Evolutionary conservation across 2,888 invertebrate genomes (phyloP), one percentile per base, ranked within the genome.

Genomic region (Hetaerina titia): DNA sequence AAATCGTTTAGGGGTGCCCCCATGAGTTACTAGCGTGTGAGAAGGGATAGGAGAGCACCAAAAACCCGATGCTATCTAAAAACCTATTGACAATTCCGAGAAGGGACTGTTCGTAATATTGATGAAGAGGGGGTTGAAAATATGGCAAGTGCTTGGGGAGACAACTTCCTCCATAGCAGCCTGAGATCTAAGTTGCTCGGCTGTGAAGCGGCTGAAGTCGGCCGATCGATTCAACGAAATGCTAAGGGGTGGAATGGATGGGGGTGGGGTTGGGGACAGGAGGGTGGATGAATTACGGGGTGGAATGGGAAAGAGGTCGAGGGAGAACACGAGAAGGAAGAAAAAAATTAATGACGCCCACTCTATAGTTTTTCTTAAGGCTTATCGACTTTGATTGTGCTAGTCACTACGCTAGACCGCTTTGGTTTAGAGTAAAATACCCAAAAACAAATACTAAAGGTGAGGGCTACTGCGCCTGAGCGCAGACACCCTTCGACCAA

Each of bases 221-320:
- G 45, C 56, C 56, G 92, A 92, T 92, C 92, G 92, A 92, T 92
- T 92, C 92, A 74, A 92, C 92, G 92, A 92, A 92, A 69, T 69
- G 74, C 69, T 92, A 56, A 89, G 69, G 89, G 92, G 74, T 69
- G 92, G 92, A 69, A 92, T 81, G 81, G 81, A 81, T 31, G 81
- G 92, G 69, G 74, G 56, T 69, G 45, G 92, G 56, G 69, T n/a
- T 69, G 92, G 69, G 74, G 69, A 56, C 69, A 64, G 31, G 63
- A 64, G 64, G 90, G 63, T 74, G 74, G 45, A 56, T 22, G 92
- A 64, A 81, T 31, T 31, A 81, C 81, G 11, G 81, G 13, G 25
- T 81, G 81, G 69, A 15, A 81, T 81, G 81, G 81, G 81, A 81
- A 81, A 81, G 25, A 45, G 45, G 45, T 22, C 19, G 69, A n/a